phyloP scores from a whole-genome alignment of 2,888 invertebrate genomes.

The Habroteleia sp. region DNA sequence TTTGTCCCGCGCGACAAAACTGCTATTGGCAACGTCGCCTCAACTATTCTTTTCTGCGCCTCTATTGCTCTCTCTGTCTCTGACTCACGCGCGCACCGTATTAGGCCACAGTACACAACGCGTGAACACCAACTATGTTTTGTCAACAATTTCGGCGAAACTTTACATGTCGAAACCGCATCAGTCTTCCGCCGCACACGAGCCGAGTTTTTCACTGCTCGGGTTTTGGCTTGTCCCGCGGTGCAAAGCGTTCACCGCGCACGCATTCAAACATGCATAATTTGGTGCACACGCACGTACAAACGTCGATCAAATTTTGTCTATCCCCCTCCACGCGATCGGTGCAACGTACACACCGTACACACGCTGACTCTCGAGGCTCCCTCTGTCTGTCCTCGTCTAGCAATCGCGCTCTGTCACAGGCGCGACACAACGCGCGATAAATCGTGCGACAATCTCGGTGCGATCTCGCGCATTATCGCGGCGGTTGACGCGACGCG shows the following conservation, averaged over 20 bases:
- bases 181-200: background rate
- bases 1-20: slow-evolving; percentile 21
- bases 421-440: slow-evolving; percentile 38
- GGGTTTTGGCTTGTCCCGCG: too few species aligned
- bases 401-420: slow-evolving; percentile 41
- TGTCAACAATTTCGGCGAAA: slow-evolving; percentile 10
- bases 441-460: slow-evolving; percentile 28
- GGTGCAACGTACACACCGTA: slow-evolving; percentile 42
- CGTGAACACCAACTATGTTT: slow-evolving; percentile 12
- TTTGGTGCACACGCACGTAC: background rate
- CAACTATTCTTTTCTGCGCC: slow-evolving; percentile 31
- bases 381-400: slow-evolving; percentile 33
- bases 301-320: background rate
- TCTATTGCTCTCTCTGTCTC: slow-evolving; percentile 24
- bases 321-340: slow-evolving; percentile 7
- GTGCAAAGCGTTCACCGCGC: background rate
- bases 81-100: slow-evolving; percentile 52
- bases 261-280: too few species aligned
- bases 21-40: slow-evolving; percentile 46
- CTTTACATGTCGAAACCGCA: background rate
- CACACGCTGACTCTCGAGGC: slow-evolving; percentile 36
- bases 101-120: slow-evolving; percentile 51
- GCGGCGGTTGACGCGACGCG: slow-evolving; percentile 28
- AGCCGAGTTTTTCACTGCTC: background rate
- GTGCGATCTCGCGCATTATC: slow-evolving; percentile 14